Evolutionary conservation across 2,797 vertebrate species (phyloP).

Genomic region (Tarsius wallacei): DNA sequence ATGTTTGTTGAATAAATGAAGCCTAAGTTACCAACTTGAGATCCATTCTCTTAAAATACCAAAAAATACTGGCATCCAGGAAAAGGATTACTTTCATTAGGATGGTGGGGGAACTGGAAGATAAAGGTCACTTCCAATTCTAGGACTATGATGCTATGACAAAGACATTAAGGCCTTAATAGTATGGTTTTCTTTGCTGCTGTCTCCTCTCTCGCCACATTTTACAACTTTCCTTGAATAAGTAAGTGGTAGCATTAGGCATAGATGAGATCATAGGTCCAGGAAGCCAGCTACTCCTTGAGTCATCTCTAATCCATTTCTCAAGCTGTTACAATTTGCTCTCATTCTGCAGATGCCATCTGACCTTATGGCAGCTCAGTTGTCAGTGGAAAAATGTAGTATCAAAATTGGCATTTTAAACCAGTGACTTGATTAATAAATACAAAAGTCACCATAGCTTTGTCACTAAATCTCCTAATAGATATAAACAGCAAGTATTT

Average conservation of each 20-base stretch:
- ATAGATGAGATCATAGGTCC: slow-evolving; percentile 73
- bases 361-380: slow-evolving; percentile 30
- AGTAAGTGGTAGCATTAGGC: background rate
- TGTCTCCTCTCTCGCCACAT: background rate
- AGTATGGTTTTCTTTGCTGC: background rate
- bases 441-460: background rate
- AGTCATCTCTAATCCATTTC: slow-evolving; percentile 70
- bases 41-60: background rate
- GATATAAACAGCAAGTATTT: background rate
- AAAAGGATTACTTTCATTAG: slow-evolving; percentile 23
- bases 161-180: background rate
- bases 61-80: background rate
- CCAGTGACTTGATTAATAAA: background rate
- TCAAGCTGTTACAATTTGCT: slow-evolving; percentile 9
- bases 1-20: background rate
- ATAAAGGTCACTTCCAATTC: background rate
- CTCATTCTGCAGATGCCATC: slow-evolving; percentile 30
- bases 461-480: background rate
- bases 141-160: background rate
- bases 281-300: slow-evolving; percentile 66
- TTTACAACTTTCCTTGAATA: slow-evolving; percentile 54
- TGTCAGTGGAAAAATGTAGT: slow-evolving; percentile 53
- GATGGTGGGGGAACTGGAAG: background rate
- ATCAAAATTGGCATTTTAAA: slow-evolving; percentile 48
- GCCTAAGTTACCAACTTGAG: slow-evolving; percentile 2